Conservation (phyloP, 2,797 vertebrate genomes). For the Cossypha heuglini region DNA sequence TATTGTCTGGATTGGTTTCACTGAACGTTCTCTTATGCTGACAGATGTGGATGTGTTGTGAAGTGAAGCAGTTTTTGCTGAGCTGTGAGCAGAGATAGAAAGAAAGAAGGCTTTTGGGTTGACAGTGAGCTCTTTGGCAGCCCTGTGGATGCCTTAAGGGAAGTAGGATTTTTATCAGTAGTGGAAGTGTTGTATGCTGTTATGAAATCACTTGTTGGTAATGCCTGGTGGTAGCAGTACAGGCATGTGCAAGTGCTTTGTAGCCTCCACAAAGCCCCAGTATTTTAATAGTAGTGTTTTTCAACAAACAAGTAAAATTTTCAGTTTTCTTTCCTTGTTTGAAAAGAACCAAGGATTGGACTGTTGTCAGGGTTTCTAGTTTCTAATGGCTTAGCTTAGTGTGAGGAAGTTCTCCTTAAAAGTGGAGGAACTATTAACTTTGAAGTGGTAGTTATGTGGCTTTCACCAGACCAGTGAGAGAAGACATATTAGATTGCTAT, state of each 20-base stretch:
- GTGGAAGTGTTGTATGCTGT: background rate
- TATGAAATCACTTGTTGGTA: background rate
- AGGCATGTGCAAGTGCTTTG: background rate
- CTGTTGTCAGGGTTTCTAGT: background rate
- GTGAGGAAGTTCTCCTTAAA: background rate
- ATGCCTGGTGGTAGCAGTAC: background rate
- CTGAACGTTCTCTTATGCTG: background rate
- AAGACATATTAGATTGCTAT: background rate
- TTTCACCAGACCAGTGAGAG: background rate
- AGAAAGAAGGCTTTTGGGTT: background rate
- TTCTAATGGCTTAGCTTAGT: background rate
- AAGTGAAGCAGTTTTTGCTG: background rate
- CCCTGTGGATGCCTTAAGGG: background rate
- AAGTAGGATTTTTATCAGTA: background rate
- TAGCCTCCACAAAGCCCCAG: background rate
- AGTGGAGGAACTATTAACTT: background rate
- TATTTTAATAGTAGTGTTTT: background rate
- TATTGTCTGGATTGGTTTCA: background rate
- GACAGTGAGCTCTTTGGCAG: background rate
- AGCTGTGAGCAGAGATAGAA: background rate
- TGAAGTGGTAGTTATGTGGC: background rate
- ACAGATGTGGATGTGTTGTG: background rate
- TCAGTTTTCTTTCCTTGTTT: background rate
- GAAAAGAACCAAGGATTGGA: background rate
- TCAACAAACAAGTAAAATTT: background rate